Conservation (phyloP, 2,888 invertebrate genomes). For the Anorthoa munda region DNA sequence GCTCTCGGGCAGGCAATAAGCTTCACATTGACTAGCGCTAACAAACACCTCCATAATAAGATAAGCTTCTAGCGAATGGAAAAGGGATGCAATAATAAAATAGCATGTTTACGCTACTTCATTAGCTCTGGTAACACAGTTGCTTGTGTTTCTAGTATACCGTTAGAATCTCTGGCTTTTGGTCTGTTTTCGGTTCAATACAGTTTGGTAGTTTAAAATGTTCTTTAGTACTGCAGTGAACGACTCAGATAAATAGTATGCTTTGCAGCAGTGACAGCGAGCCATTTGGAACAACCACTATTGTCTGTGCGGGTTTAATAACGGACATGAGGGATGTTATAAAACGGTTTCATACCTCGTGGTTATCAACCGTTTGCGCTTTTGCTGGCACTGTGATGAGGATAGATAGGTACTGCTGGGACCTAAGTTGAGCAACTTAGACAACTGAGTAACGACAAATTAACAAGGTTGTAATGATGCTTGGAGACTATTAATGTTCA, state of each 20-base stretch:
- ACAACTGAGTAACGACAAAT: background rate
- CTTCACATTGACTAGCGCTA: constrained; percentile 50
- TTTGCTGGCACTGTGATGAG: background rate
- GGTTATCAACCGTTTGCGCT: background rate
- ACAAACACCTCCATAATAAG: constrained; percentile 61
- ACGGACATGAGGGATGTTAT: background rate
- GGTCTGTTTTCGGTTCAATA: constrained; percentile 43
- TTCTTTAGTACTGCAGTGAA: constrained; percentile 40
- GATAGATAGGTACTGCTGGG: background rate
- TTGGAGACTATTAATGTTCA: background rate
- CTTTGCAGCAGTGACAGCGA: constrained; percentile 58
- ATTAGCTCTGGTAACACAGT: constrained; percentile 45
- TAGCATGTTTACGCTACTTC: constrained; percentile 47
- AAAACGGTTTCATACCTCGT: constrained; percentile 5
- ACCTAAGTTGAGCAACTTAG: no score
- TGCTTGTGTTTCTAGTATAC: constrained; percentile 19
- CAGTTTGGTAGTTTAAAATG: constrained; percentile 39
- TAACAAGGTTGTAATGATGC: background rate
- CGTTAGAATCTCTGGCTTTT: constrained; percentile 26
- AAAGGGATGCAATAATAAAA: constrained; percentile 60
- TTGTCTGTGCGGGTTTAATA: constrained; percentile 15
- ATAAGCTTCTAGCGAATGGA: constrained; percentile 55
- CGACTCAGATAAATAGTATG: constrained; percentile 50
- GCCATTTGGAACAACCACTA: constrained; percentile 62
- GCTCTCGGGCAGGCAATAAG: constrained; percentile 52